Base-by-base conservation (phyloP, 2,113 vertebrate species). In the Hemiprocne comata region DNA sequence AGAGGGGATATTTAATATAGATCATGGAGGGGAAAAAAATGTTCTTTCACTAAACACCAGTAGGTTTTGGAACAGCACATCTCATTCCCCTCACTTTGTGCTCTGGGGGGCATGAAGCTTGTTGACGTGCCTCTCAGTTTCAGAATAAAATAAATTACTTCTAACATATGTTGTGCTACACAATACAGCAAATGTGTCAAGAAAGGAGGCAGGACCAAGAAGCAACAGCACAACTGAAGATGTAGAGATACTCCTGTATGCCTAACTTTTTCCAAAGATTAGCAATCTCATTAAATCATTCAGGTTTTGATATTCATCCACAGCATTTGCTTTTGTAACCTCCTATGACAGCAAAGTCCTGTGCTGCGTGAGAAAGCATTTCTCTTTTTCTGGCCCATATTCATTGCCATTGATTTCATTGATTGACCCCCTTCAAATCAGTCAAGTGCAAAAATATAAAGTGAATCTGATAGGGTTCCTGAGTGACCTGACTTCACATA, bases 341-440 rank as follows among this genome's bases (percentile, higher is more conserved):
- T 79, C 31, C 55, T 19, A 4, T 24, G 79, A 86, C 85, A 88
- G 69, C 31, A 88, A 88, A 72, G 90, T 90, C 83, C 79, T 83
- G 71, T 87, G 79, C 73, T 83, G 72, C 3, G 1, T 77, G 72
- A 88, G 72, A 80, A 74, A 84, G 34, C 40, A 55, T 71, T 94
- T 91, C 26, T 40, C 86, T 91, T 77, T 60, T 69, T 80, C 88
- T 94, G 67, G 10, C 85, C 82, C 54, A 34, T 85, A 69, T 77
- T 88, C 79, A 85, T 26, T 31, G 50, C 36, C 90, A 95, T 89
- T 38, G 94, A 96, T 93, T 96, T 81, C 28, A 94, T 87, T 85
- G 95, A 92, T 4, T 92, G 91, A 75, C 62, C 74, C n/a, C 58
- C 80, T 94, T 87, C 85, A 85, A 94, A 91, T 94, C 70, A 72